Evolutionary conservation across 2,888 invertebrate genomes (phyloP).

Genomic region (Tetheella fluctuosa): DNA sequence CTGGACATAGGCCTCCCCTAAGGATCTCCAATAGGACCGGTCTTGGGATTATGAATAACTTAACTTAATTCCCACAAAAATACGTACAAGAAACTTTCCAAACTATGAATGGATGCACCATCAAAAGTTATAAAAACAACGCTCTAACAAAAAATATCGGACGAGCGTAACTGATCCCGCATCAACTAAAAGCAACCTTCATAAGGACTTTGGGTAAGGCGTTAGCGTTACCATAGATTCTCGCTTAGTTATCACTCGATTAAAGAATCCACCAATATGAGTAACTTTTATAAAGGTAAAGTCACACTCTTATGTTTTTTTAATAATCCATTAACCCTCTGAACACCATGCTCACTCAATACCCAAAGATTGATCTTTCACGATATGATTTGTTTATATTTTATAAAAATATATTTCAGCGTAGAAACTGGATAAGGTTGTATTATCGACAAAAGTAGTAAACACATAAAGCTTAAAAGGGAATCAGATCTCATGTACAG

Average conservation of each 20-base stretch:
- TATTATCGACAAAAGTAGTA: no score
- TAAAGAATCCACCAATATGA: neutral
- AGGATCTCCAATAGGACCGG: no score
- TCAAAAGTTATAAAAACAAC: slow-evolving; percentile 37
- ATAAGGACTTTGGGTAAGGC: slow-evolving; percentile 26
- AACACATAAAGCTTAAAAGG: no score
- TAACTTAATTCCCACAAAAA: neutral
- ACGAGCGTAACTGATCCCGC: slow-evolving; percentile 44
- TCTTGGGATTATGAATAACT: no score
- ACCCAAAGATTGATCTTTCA: no score
- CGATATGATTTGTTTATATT: no score
- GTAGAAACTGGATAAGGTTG: no score
- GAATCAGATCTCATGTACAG: no score
- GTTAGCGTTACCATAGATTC: slow-evolving; percentile 21
- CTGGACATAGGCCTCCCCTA: no score
- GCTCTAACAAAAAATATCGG: slow-evolving; percentile 29
- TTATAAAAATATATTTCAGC: no score
- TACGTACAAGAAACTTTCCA: slow-evolving; percentile 11
- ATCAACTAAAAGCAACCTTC: slow-evolving; percentile 46
- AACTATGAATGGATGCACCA: slow-evolving; percentile 27
- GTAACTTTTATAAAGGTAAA: neutral
- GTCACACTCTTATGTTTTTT: neutral
- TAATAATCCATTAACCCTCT: no score
- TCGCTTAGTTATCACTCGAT: slow-evolving; percentile 11
- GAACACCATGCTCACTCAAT: no score